These are phyloP conservation scores for Drosophila longiperda DNA, from an alignment of 2,888 invertebrate species.

Conservation along the genomic window DNA sequence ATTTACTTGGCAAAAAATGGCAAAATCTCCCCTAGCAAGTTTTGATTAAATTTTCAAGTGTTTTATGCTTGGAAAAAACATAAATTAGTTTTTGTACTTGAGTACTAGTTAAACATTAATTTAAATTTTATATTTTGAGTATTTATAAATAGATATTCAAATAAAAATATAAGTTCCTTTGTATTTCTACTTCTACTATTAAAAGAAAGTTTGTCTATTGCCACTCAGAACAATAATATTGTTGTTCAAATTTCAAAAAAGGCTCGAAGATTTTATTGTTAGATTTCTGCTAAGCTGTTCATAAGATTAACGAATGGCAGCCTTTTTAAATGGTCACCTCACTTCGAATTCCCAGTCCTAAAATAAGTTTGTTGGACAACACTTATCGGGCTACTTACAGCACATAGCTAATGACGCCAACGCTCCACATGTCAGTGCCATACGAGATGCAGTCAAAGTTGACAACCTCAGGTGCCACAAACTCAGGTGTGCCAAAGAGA, in stretches of 20 bases:
- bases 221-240: background rate
- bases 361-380: background rate
- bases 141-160: background rate
- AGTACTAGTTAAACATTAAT: background rate
- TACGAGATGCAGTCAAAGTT: slow-evolving; percentile 98
- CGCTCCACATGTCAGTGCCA: slow-evolving; percentile 99
- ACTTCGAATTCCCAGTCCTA: background rate
- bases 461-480: slow-evolving; percentile 99
- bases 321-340: background rate
- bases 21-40: background rate
- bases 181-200: too few relatives aligned
- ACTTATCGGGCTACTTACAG: slow-evolving; percentile 90
- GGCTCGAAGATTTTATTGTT: background rate
- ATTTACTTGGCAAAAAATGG: slow-evolving; percentile 10
- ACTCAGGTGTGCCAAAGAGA: slow-evolving; percentile 98
- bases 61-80: slow-evolving; percentile 2
- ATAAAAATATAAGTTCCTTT: background rate
- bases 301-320: background rate
- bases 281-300: background rate
- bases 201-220: background rate
- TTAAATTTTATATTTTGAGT: background rate
- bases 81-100: background rate
- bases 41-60: slow-evolving; percentile 54
- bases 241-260: too few relatives aligned
- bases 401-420: slow-evolving; percentile 99